Conservation (phyloP, 2,113 vertebrate genomes). For the Cavia aperea region DNA sequence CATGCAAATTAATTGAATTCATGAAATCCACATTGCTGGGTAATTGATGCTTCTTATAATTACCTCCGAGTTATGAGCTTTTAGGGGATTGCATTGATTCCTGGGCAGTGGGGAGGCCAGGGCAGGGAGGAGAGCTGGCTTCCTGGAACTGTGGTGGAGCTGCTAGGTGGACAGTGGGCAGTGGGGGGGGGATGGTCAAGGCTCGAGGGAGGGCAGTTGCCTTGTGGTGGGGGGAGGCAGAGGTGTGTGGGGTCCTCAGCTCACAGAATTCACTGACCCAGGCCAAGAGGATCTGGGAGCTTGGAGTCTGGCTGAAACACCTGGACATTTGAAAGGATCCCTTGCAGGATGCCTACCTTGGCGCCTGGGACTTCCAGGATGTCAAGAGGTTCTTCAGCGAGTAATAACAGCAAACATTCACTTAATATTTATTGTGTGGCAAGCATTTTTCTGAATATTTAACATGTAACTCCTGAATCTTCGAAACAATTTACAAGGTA, state of each 20-base stretch:
- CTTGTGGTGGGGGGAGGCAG: neutral
- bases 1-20: slow-evolving; percentile 83
- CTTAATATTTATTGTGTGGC: neutral
- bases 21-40: slow-evolving; percentile 74
- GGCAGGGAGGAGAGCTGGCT: neutral
- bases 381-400: neutral
- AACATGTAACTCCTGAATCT: neutral
- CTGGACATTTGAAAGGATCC: neutral
- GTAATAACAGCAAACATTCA: neutral
- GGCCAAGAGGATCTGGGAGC: neutral
- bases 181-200: neutral
- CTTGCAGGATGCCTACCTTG: neutral
- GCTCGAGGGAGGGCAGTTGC: neutral
- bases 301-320: neutral
- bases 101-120: slow-evolving; percentile 20
- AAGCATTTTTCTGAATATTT: neutral
- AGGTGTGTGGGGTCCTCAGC: neutral
- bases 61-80: slow-evolving; percentile 80
- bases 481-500: neutral
- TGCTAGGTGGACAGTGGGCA: neutral
- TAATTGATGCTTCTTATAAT: slow-evolving; percentile 83
- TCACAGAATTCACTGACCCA: neutral
- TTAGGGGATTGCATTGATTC: slow-evolving; percentile 78
- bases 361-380: neutral
- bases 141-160: slow-evolving; percentile 26